Percentiles rank a stretch among this genome's conserved stretches.
Conservation (phyloP, 1,140 invertebrate species). For the Galleria mellonella region DNA sequence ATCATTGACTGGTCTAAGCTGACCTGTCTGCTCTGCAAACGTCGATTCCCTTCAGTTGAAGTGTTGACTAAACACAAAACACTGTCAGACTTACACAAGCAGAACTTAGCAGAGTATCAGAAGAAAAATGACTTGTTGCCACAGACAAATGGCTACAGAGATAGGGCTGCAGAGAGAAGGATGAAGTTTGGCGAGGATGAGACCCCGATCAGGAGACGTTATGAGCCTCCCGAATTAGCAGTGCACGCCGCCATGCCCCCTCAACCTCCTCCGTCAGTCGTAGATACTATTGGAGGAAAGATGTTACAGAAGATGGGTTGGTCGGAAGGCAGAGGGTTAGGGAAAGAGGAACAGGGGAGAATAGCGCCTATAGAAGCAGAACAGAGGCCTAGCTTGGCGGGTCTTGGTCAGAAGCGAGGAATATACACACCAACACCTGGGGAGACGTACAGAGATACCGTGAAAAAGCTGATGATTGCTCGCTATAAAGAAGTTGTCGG, state of each 20-base stretch:
- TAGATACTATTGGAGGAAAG: constrained; percentile 86
- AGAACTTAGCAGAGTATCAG: constrained; percentile 87
- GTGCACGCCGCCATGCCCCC: constrained; percentile 61
- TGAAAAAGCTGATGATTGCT: constrained; percentile 92
- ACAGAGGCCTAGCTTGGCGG: constrained; percentile 78
- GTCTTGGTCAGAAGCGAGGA: constrained; percentile 83
- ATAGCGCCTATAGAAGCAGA: constrained; percentile 91
- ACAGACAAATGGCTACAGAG: constrained; percentile 81
- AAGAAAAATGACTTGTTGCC: constrained; percentile 72
- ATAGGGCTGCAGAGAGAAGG: constrained; percentile 96
- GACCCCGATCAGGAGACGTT: constrained; percentile 78
- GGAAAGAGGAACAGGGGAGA: constrained; percentile 94
- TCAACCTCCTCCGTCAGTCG: constrained; percentile 75
- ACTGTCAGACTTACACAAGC: constrained; percentile 96
- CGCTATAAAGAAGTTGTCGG: constrained; percentile 86
- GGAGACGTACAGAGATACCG: constrained; percentile 92
- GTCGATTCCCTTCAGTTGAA: constrained; percentile 94
- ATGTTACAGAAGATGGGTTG: constrained; percentile 99
- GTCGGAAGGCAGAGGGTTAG: constrained; percentile 96
- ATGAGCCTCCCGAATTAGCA: constrained; percentile 80
- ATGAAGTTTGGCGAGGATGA: constrained; percentile 94
- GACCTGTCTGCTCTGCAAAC: constrained; percentile 96
- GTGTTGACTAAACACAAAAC: constrained; percentile 93
- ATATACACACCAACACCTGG: constrained; percentile 85
- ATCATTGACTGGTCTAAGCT: constrained; percentile 91